Percentiles rank a stretch among this genome's conserved stretches.
phyloP scores from a whole-genome alignment of 1,140 invertebrate genomes.

The Limonius californicus region DNA sequence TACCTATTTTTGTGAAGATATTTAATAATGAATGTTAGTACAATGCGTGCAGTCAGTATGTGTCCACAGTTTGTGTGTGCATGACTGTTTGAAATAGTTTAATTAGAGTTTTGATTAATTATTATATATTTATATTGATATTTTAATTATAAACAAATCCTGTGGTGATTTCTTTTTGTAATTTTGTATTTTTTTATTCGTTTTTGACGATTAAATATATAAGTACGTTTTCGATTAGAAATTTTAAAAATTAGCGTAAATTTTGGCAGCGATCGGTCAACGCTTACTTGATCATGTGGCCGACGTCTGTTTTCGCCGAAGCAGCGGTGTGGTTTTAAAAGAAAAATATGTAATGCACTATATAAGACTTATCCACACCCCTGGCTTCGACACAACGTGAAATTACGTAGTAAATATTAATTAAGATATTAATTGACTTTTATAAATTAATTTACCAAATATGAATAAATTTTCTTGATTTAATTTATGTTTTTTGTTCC shows the following conservation, averaged over 20 bases:
- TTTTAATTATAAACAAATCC: conserved; percentile 35
- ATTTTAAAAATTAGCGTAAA: conserved; percentile 43
- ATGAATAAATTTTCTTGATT: conserved; percentile 48
- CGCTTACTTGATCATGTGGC: conserved; percentile 29
- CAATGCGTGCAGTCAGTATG: conserved; percentile 38
- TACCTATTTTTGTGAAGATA: conserved; percentile 50
- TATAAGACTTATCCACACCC: conserved; percentile 38
- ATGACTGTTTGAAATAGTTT: conserved; percentile 46
- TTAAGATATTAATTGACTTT: conserved; percentile 36
- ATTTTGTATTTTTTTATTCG: conserved; percentile 41
- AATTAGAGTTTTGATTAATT: conserved; percentile 40
- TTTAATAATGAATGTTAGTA: conserved; percentile 50
- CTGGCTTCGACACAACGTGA: conserved; percentile 27
- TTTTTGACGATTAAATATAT: conserved; percentile 45
- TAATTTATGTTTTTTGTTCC: conserved; percentile 42
- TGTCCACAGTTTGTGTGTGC: conserved; percentile 44
- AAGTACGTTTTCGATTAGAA: conserved; percentile 47
- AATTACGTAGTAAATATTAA: conserved; percentile 39
- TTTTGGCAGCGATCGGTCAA: conserved; percentile 40
- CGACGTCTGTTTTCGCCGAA: neutral
- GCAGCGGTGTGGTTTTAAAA: conserved; percentile 15
- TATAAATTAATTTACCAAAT: conserved; percentile 49
- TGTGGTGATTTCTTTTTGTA: conserved; percentile 22
- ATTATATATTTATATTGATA: conserved; percentile 46
- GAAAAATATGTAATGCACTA: conserved; percentile 5